Conservation (phyloP, 1,140 invertebrate species). For the Psix sp. region DNA sequence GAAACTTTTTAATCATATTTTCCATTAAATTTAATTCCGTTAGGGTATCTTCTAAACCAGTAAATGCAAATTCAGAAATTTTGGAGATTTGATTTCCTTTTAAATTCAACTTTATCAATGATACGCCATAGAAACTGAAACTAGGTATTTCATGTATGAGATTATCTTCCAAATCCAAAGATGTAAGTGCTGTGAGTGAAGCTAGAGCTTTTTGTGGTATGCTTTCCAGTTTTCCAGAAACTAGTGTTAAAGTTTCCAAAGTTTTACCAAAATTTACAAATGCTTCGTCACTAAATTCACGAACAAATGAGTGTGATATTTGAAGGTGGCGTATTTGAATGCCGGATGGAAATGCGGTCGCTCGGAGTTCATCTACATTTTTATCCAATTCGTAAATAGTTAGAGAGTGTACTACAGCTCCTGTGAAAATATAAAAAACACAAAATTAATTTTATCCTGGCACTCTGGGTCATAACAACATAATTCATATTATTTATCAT, state of each 20-base stretch:
- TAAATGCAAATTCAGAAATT: slow-evolving; percentile 90
- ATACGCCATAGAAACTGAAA: slow-evolving; percentile 91
- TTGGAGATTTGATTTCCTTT: slow-evolving; percentile 88
- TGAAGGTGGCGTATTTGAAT: slow-evolving; percentile 87
- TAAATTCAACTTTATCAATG: slow-evolving; percentile 87
- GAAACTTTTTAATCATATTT: slow-evolving; percentile 89
- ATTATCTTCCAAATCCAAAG: slow-evolving; percentile 91
- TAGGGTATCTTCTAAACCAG: slow-evolving; percentile 87
- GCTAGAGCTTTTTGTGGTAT: slow-evolving; percentile 89
- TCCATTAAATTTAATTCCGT: slow-evolving; percentile 90
- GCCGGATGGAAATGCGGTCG: slow-evolving; percentile 83
- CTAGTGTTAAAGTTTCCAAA: slow-evolving; percentile 87
- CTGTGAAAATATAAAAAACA: too few species aligned
- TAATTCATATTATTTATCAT: too few species aligned
- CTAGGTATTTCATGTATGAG: slow-evolving; percentile 88
- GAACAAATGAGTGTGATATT: slow-evolving; percentile 88
- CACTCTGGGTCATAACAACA: too few species aligned
- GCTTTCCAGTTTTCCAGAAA: slow-evolving; percentile 86
- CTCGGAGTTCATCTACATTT: slow-evolving; percentile 82
- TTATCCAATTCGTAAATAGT: slow-evolving; percentile 91
- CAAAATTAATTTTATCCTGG: too few species aligned
- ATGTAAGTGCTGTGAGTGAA: slow-evolving; percentile 83
- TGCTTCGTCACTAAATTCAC: slow-evolving; percentile 85
- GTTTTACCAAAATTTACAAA: slow-evolving; percentile 84
- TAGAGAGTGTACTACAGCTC: slow-evolving; percentile 84